phyloP scores from a whole-genome alignment of 2,888 invertebrate genomes.

The Disparrhopalites patrizii region DNA sequence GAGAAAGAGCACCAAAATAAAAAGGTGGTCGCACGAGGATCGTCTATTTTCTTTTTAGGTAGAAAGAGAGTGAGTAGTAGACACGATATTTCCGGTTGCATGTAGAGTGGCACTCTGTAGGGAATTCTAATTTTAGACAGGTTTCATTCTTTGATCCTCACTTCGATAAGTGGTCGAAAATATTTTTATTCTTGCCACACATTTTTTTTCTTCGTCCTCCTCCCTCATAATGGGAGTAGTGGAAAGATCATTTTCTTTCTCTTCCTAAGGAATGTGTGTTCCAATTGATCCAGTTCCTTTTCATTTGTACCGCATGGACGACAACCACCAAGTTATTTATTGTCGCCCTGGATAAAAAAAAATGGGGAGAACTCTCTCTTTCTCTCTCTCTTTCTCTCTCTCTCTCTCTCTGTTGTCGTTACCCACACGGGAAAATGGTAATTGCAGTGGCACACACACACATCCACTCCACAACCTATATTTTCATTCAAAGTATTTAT shows the following conservation, averaged over 20 bases:
- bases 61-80: constrained; percentile 1
- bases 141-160: constrained; percentile 21
- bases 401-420: not conserved
- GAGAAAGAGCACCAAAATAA: not conserved
- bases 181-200: constrained; percentile 18
- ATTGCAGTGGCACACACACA: too few relatives aligned
- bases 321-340: too few relatives aligned
- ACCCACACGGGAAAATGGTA: not conserved
- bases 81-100: constrained; percentile 41
- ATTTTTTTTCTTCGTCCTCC: constrained; percentile 1
- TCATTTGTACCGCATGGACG: too few relatives aligned
- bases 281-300: constrained; percentile 1
- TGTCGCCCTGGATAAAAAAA: too few relatives aligned
- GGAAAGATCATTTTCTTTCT: not conserved
- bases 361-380: too few relatives aligned
- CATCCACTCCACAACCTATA: too few relatives aligned
- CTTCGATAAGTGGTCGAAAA: constrained; percentile 26
- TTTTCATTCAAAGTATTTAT: constrained; percentile 1
- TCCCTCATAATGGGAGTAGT: not conserved
- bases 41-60: not conserved
- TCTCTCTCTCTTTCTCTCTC: not conserved
- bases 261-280: not conserved
- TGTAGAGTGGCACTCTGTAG: constrained; percentile 37
- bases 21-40: not conserved
- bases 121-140: constrained; percentile 38